Conservation (phyloP, 2,113 vertebrate genomes). For the Toxostoma redivivum region DNA sequence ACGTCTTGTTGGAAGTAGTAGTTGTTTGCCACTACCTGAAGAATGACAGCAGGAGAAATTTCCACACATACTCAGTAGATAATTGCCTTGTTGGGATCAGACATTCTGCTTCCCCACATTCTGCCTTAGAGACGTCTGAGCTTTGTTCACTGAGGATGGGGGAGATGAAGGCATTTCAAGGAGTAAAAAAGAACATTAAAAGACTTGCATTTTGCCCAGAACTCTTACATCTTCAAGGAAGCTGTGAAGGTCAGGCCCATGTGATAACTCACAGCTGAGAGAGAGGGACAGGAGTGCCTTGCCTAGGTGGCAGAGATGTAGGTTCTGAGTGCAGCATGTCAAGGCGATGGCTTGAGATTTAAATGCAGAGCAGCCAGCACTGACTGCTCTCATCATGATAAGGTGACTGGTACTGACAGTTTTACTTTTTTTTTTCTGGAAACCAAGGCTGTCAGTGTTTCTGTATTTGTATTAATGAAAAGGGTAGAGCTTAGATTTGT, state of each 20-base stretch:
- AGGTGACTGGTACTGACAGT: neutral
- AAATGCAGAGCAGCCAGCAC: neutral
- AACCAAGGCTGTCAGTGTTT: neutral
- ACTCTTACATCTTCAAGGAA: neutral
- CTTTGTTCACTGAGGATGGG: neutral
- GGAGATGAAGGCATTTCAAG: too few species aligned
- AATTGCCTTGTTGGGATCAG: neutral
- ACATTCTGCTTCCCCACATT: neutral
- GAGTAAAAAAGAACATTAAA: neutral
- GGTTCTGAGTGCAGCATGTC: neutral
- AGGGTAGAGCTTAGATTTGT: neutral
- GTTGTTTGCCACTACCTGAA: neutral
- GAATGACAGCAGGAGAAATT: neutral
- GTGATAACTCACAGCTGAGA: neutral
- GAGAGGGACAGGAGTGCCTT: neutral
- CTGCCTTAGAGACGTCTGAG: neutral
- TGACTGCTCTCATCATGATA: neutral
- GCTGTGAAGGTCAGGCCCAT: neutral
- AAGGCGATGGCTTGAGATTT: neutral
- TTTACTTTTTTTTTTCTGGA: neutral
- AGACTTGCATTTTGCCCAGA: neutral
- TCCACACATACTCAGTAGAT: neutral
- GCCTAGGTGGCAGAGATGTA: neutral
- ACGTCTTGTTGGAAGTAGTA: neutral
- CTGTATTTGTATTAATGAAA: neutral